A percentile compares a stretch with the other conserved stretches of the same genome.
These are phyloP conservation scores for Manduca sexta DNA, from an alignment of 1,140 invertebrate species.

Conservation along the genomic window DNA sequence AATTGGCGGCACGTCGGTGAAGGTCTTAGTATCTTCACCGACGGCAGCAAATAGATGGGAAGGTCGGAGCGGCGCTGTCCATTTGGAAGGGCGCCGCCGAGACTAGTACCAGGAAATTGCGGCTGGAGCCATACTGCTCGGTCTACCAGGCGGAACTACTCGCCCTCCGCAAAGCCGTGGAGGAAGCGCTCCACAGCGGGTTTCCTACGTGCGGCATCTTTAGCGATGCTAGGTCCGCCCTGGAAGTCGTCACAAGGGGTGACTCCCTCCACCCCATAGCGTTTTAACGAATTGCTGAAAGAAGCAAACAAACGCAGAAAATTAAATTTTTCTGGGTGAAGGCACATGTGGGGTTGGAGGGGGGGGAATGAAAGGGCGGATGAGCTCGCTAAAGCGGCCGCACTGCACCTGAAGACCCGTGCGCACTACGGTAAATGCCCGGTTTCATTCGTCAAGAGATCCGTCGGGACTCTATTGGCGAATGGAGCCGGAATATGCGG, in stretches of 20 bases:
- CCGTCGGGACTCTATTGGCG: not conserved
- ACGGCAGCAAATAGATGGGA: conserved; percentile 22
- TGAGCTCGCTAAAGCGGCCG: not conserved
- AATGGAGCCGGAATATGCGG: not conserved
- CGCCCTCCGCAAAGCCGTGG: not conserved
- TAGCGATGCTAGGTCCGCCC: conserved; percentile 21
- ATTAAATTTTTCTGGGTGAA: not conserved
- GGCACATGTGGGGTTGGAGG: not conserved
- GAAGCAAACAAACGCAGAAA: not conserved
- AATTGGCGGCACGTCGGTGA: not conserved
- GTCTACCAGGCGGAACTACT: conserved; percentile 27
- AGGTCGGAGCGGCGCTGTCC: conserved; percentile 21
- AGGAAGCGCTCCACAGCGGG: not conserved
- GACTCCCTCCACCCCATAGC: too few species aligned
- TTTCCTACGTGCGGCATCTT: not conserved
- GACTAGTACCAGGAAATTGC: conserved; percentile 7
- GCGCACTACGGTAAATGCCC: not conserved
- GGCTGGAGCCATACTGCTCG: conserved; percentile 15
- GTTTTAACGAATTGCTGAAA: too few species aligned
- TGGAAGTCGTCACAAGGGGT: conserved; percentile 5
- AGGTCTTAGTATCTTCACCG: conserved; percentile 12
- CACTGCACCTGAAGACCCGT: not conserved
- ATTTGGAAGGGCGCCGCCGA: conserved; percentile 13
- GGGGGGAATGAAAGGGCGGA: not conserved
- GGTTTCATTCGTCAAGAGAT: not conserved